Evolutionary conservation across 2,888 invertebrate genomes (phyloP).

Genomic region (Parnassius mnemosyne): DNA sequence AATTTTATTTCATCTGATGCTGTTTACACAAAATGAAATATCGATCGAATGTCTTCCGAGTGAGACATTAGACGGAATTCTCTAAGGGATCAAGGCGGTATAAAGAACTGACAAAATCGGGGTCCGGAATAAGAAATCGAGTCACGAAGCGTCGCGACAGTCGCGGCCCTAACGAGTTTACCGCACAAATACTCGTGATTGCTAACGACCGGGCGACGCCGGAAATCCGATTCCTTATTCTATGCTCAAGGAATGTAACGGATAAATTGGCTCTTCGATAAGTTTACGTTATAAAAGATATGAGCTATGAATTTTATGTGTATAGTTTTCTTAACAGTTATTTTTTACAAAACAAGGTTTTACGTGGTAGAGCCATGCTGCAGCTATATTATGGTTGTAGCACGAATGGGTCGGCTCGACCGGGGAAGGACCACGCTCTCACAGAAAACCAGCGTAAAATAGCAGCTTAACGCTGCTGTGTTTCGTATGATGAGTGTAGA

Average conservation of each 20-base stretch:
- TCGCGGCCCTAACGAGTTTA: conserved; percentile 54
- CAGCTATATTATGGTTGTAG: too few relatives aligned
- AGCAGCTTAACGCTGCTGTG: too few relatives aligned
- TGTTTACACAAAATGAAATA: not conserved
- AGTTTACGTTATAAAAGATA: conserved; percentile 8
- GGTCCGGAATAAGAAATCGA: conserved; percentile 47
- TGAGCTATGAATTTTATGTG: too few relatives aligned
- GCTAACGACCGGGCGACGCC: conserved; percentile 51
- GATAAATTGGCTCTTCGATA: conserved; percentile 20
- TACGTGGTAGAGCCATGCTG: too few relatives aligned
- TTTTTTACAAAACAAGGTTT: too few relatives aligned
- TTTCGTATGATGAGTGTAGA: too few relatives aligned
- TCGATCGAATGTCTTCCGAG: not conserved
- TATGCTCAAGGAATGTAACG: conserved; percentile 20
- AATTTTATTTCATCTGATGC: not conserved
- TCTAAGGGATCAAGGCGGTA: conserved; percentile 4
- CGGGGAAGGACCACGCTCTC: too few relatives aligned
- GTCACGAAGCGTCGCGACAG: conserved; percentile 54
- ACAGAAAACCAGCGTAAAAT: too few relatives aligned
- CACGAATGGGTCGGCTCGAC: too few relatives aligned
- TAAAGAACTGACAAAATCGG: conserved; percentile 13
- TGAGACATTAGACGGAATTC: conserved; percentile 11
- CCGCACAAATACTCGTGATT: conserved; percentile 61
- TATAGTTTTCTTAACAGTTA: too few relatives aligned
- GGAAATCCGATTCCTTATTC: conserved; percentile 50